A percentile compares a stretch with the other conserved stretches of the same genome.
Conservation (phyloP, 2,888 invertebrate genomes). For the Busseola fusca region DNA sequence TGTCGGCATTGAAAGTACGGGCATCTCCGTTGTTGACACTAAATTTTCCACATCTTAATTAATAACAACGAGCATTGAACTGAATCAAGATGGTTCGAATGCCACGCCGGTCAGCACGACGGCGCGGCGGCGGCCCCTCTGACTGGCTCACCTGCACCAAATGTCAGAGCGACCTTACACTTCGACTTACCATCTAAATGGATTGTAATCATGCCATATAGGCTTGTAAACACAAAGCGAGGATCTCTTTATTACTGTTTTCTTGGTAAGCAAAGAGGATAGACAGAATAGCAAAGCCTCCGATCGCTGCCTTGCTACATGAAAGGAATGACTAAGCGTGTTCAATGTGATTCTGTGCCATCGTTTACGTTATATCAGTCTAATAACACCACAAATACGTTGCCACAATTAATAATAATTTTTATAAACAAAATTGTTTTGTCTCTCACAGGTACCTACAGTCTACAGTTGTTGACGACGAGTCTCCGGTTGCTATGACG, state of each 20-base stretch:
- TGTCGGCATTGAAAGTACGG: not conserved
- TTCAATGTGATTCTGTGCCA: not conserved
- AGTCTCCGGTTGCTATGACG: not conserved
- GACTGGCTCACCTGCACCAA: conserved; percentile 7
- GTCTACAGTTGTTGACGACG: not conserved
- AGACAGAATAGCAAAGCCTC: not conserved
- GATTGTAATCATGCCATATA: conserved; percentile 3
- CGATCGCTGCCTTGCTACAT: not conserved
- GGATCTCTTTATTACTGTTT: not conserved
- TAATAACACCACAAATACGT: no score
- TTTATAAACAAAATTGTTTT: not conserved
- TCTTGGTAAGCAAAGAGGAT: not conserved
- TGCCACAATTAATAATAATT: no score
- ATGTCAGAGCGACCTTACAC: conserved; percentile 50
- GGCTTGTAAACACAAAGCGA: not conserved
- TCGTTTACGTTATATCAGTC: not conserved
- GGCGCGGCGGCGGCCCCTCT: conserved; percentile 6
- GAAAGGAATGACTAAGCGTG: no score
- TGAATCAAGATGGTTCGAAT: conserved; percentile 17
- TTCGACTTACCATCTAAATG: conserved; percentile 26
- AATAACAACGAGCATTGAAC: conserved; percentile 9
- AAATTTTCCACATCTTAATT: conserved; percentile 5
- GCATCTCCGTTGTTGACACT: not conserved
- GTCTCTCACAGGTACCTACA: not conserved
- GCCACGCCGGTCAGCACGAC: not conserved